Base-by-base conservation (phyloP, 2,797 vertebrate genomes). In the Clarias pachynema region DNA sequence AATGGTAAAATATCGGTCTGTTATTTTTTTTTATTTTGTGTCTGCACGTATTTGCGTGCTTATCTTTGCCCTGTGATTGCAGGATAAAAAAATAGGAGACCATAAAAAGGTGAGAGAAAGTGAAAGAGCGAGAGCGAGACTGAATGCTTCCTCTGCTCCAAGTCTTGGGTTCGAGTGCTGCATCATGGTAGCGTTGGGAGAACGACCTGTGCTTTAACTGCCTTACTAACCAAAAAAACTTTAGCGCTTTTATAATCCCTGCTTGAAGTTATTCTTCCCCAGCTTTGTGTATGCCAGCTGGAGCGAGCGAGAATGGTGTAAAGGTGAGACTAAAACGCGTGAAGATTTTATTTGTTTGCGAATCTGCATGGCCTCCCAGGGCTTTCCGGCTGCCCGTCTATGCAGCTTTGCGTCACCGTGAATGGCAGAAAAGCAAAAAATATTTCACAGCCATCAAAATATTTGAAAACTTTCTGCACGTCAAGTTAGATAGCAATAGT, bases 21-120 rank as follows among this genome's bases (percentile, higher is more conserved):
- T 37, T 5, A 34, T 34, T 34, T 34, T 34, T 34, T 34, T 34
- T 34, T 34, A 34, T 34, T 34, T 34, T 34, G 34, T 78, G 7
- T 49, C 22, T 49, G 69, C 24, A 22, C n/a, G 66, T 18, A 18
- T 20, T 37, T 40, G 34, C 3, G 73, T 86, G 82, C 78, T 93
- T 86, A 91, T 89, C 88, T 93, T 88, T 95, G 88, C 92, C 87
- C 89, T 96, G 88, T 96, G 95, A 93, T 96, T 97, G 91, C 96
- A 97, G 97, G 97, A 92, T 92, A 94, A 95, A 93, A 94, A 93
- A 89, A 90, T 93, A 92, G 93, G 95, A 90, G 93, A 94, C 72
- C 60, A 2, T 85, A 62, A 84, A 65, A 70, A 88, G 86, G 87
- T 87, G 69, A 72, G 82, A 74, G 81, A 40, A 53, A 22, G 8